phyloP scores from a whole-genome alignment of 1,140 invertebrate species.

The Platyscapa corneri region DNA sequence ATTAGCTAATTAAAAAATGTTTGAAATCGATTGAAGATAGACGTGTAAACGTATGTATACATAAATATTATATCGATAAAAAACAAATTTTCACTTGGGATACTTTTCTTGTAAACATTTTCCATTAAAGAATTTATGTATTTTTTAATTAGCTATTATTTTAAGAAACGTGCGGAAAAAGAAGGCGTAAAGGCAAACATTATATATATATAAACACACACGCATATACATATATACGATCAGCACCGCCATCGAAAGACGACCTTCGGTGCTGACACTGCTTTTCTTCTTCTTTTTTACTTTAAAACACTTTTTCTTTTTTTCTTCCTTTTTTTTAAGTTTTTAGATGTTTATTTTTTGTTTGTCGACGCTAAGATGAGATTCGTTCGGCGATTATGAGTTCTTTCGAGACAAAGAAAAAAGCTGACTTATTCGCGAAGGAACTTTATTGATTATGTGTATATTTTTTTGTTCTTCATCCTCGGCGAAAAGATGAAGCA shows the following conservation, averaged over 20 bases:
- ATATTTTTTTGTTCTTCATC: conserved; percentile 19
- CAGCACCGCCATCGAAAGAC: conserved; percentile 39
- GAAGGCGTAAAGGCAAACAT: not conserved
- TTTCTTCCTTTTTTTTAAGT: conserved; percentile 43
- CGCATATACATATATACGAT: conserved; percentile 22
- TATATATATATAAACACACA: not conserved
- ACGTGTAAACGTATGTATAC: not conserved
- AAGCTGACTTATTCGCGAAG: conserved; percentile 10
- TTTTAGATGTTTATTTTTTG: conserved; percentile 52
- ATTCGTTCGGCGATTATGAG: conserved; percentile 35
- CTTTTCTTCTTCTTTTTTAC: conserved; percentile 34
- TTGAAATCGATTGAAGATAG: conserved; percentile 8
- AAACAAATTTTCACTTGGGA: not conserved
- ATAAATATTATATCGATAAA: conserved; percentile 12
- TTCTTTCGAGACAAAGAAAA: not conserved
- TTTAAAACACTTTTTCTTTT: conserved; percentile 14
- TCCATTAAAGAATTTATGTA: not conserved
- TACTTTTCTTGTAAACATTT: not conserved
- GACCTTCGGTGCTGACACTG: conserved; percentile 43
- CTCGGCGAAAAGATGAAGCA: not conserved
- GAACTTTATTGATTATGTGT: not conserved
- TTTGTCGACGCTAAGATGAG: conserved; percentile 38
- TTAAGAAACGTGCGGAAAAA: conserved; percentile 9
- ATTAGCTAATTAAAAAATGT: conserved; percentile 49
- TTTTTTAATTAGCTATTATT: conserved; percentile 51